phyloP scores from a whole-genome alignment of 1,140 invertebrate species.

The Lethrus apterus region DNA sequence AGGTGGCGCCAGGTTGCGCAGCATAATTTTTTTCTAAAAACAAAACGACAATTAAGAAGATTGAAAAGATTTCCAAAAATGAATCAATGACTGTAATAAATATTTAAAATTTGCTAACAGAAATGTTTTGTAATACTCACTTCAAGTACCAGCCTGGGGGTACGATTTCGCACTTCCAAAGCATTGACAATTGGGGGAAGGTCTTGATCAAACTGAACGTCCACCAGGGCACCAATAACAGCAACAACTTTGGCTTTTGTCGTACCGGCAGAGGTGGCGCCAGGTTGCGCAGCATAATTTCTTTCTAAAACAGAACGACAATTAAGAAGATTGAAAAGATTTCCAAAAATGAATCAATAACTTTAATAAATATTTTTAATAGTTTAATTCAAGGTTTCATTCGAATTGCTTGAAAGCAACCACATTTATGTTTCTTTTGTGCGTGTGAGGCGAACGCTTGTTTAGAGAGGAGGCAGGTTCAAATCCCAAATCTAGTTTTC shows the following conservation, averaged over 20 bases:
- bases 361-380: not conserved
- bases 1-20: slow-evolving; percentile 40
- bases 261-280: slow-evolving; percentile 45
- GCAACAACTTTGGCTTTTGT: slow-evolving; percentile 74
- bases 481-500: too few species aligned
- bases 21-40: slow-evolving; percentile 36
- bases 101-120: slow-evolving; percentile 34
- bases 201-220: slow-evolving; percentile 95
- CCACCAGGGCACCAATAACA: slow-evolving; percentile 99
- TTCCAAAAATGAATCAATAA: slow-evolving; percentile 1
- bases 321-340: slow-evolving; percentile 4
- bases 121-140: slow-evolving; percentile 43
- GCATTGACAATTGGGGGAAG: slow-evolving; percentile 97
- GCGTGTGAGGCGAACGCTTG: too few species aligned
- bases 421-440: too few species aligned
- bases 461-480: too few species aligned
- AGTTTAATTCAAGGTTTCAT: too few species aligned
- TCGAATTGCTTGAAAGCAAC: too few species aligned
- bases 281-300: slow-evolving; percentile 31
- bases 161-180: slow-evolving; percentile 83
- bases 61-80: too few species aligned
- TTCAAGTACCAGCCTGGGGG: slow-evolving; percentile 59
- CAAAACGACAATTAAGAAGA: too few species aligned
- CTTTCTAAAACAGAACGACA: slow-evolving; percentile 28
- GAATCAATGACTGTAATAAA: slow-evolving; percentile 39